Evolutionary conservation across 1,140 invertebrate genomes (phyloP).

Genomic region (Brachionus angularis): DNA sequence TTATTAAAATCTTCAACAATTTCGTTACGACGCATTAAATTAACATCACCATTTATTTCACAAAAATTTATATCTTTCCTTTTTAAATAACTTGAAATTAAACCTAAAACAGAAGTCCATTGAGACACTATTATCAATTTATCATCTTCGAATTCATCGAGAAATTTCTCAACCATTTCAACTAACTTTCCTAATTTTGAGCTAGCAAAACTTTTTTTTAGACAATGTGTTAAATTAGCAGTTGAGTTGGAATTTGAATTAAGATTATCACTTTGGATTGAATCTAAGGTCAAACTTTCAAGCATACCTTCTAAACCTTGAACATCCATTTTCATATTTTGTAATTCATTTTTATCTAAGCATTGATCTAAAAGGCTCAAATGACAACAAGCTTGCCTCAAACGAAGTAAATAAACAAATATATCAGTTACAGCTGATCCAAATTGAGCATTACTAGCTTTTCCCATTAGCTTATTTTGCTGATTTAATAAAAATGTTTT

Average conservation of each 20-base stretch:
- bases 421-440: constrained; percentile 25
- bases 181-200: constrained; percentile 29
- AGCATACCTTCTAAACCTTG: constrained; percentile 15
- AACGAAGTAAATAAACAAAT: constrained; percentile 68
- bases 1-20: constrained; percentile 69
- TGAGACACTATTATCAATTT: constrained; percentile 74
- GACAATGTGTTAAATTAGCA: constrained; percentile 49
- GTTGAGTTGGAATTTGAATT: constrained; percentile 61
- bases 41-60: constrained; percentile 65
- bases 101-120: constrained; percentile 71
- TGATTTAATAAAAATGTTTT: constrained; percentile 52
- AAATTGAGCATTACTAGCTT: constrained; percentile 66
- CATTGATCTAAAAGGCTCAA: constrained; percentile 68
- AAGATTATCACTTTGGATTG: not conserved
- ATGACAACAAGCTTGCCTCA: constrained; percentile 83
- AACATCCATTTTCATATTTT: constrained; percentile 22
- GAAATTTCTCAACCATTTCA: constrained; percentile 31
- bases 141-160: not conserved
- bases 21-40: constrained; percentile 52
- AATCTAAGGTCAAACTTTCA: constrained; percentile 24
- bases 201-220: constrained; percentile 15
- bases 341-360: constrained; percentile 27
- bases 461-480: constrained; percentile 56
- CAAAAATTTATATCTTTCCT: constrained; percentile 60
- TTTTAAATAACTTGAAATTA: constrained; percentile 66